Evolutionary conservation across 2,113 vertebrate species (phyloP), one percentile per base, ranked within the genome.

Genomic region (Madoqua kirkii): DNA sequence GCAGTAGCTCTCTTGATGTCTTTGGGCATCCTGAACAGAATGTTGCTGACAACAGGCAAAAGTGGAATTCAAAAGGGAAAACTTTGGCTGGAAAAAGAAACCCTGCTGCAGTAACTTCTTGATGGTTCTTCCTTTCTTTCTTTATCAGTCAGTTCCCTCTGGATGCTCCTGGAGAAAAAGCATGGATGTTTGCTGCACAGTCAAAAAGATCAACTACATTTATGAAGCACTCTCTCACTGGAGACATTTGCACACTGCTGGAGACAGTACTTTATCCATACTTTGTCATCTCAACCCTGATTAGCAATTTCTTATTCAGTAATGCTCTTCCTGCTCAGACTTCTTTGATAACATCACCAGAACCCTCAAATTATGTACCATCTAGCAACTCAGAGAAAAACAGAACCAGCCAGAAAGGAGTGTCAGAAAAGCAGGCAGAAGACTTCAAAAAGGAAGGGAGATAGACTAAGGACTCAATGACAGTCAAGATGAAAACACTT

Each of bases 361-460:
- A 98, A 3, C 98, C 96, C n/a, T 79, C 98, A 50, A 96, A 79
- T 64, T 79, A 98, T 57, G 85, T 99, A 0, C 0, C 98, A 0
- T 95, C 98, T 0, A 93, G 64, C 96, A 98, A 98, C 29, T 64
- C 94, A 3, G 99, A 74, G 82, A 78, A 83, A 62, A 50, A 99
- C 99, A 97, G 99, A 99, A 98, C 94, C 97, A 4, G 98, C 99
- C 82, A 99, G 99, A 93, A 99, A 97, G 98, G 99, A 97, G 98
- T 98, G 11, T 78, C 98, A 85, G 99, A 99, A 98, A 99, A 99
- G 60, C 98, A 98, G 5, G 98, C 99, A 3, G 99, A 99, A 97
- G 99, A 99, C 97, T 99, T 99, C 98, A 99, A 99, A 98, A 99
- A 99, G 98, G 99, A 99, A 82, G 99, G 99, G 16, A 99, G 97